Evolutionary conservation across 1,140 invertebrate genomes (phyloP), one percentile per base, ranked within the genome.

Genomic region (Aphelinus atriplicis): DNA sequence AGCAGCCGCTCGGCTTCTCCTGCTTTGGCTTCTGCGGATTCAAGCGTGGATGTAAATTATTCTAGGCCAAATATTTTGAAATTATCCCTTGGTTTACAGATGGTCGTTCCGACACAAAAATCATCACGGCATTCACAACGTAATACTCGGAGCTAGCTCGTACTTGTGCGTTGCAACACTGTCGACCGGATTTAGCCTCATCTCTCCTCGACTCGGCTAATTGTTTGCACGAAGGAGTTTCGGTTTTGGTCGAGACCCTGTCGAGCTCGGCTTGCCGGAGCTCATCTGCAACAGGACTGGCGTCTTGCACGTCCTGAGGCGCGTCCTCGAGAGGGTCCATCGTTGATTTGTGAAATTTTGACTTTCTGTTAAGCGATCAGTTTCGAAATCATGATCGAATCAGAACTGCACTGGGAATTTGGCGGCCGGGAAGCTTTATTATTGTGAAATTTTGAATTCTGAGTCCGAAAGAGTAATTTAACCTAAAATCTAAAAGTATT

Each of bases 261-360:
- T 81, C 78, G 26, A 70, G 75, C 60, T 79, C 69, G 0, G 79
- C 83, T n/a, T 66, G 76, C 26, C 71, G 74, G 10, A 87, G 77
- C 78, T 84, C 84, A 4, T 66, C 74, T 50, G 80, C 78, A 1
- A 86, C 80, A 1, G 84, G 80, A 26, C 70, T 77, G 45, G 81
- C 83, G 4, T 77, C 72, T 65, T 60, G 62, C 48, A 81, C 80
- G 71, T 85, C 82, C 1, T 76, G 69, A 26, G 80, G 80, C 67
- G 83, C 80, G 56, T 83, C 81, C 50, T 85, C 81, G 45, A 77
- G 79, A 4, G 79, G 61, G 3, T 82, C 73, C 83, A 87, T 85
- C 1, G n/a, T 63, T 63, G 5, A 6, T 70, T 74, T 78, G 46
- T 63, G 7, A 9, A 61, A 76, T 78, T 78, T 68, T 60, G 57